Base-by-base conservation (phyloP, 2,888 invertebrate genomes). In the Belgica antarctica region DNA sequence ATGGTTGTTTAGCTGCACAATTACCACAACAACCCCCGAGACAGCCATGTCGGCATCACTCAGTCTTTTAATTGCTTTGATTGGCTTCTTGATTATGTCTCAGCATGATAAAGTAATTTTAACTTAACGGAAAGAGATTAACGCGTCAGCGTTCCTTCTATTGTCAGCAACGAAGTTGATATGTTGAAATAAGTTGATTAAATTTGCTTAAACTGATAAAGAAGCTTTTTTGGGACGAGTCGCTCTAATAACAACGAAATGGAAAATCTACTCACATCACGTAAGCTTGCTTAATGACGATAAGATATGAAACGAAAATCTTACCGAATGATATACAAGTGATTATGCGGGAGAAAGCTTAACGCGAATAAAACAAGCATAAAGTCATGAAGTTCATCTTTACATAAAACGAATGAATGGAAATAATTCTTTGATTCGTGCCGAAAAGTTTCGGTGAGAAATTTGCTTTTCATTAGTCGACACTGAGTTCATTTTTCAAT, bases 141-240 rank as follows among this genome's bases (percentile, higher is more conserved):
- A 2, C 41, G 41, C 41, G 34, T 15, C 8, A n/a, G 46, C 8
- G 4, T 5, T 15, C 4, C 12, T 52, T 7, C 22, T 52, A 52
- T 52, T 52, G 52, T 52, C 52, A 52, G 22, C 52, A 17, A n/a
- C n/a, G n/a, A n/a, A 52, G 22, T 52, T 52, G 52, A 52, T 52
- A 52, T 52, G 52, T 52, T 52, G 52, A 52, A 52, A 52, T 52
- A 22, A 52, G 22, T 5, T 52, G 7, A 22, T 19, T 22, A 52
- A 52, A 41, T 41, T n/a, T n/a, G n/a, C 41, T 5, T n/a, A 15
- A 41, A 41, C 41, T 41, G 10, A 7, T 41, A 41, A 41, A 12
- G 15, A 10, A 31, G 41, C 15, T 41, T 41, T 7, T 31, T 31
- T 31, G 10, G n/a, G n/a, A n/a, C n/a, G n/a, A n/a, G n/a, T n/a